phyloP scores from a whole-genome alignment of 2,888 invertebrate species.

The Xestia xanthographa region DNA sequence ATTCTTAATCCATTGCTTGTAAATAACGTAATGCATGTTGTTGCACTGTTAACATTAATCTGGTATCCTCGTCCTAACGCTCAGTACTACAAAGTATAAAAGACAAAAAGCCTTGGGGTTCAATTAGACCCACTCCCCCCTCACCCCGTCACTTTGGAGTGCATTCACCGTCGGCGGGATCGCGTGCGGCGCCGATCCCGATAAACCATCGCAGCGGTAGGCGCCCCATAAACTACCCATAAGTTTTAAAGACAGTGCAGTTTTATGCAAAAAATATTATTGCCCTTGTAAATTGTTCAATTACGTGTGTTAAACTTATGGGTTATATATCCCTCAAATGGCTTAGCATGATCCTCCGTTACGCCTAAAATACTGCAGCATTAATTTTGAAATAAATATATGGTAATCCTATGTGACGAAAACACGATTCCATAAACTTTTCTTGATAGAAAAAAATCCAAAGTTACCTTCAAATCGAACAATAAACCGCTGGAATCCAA shows the following conservation, averaged over 20 bases:
- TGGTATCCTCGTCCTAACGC: not conserved
- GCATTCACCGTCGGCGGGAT: constrained; percentile 84
- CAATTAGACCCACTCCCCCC: constrained; percentile 65
- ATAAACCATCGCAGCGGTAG: constrained; percentile 78
- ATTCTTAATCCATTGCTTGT: not conserved
- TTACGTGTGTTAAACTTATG: constrained; percentile 17
- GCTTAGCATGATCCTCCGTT: no score
- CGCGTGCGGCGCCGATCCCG: constrained; percentile 86
- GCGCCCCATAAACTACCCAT: constrained; percentile 65
- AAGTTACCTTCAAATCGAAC: no score
- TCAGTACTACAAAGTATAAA: constrained; percentile 17
- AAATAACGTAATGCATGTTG: not conserved
- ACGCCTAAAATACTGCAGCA: no score
- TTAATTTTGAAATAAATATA: no score
- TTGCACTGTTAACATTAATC: not conserved
- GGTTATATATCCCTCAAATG: no score
- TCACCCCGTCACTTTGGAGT: constrained; percentile 69
- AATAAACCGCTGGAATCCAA: no score
- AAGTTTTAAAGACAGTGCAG: constrained; percentile 52
- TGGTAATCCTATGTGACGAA: no score
- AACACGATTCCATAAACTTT: no score
- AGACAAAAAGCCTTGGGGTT: constrained; percentile 66
- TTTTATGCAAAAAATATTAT: constrained; percentile 42
- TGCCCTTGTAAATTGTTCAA: constrained; percentile 34
- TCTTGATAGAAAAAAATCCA: no score